Conservation (phyloP, 2,888 invertebrate species). For the Drosophila barbarae region DNA sequence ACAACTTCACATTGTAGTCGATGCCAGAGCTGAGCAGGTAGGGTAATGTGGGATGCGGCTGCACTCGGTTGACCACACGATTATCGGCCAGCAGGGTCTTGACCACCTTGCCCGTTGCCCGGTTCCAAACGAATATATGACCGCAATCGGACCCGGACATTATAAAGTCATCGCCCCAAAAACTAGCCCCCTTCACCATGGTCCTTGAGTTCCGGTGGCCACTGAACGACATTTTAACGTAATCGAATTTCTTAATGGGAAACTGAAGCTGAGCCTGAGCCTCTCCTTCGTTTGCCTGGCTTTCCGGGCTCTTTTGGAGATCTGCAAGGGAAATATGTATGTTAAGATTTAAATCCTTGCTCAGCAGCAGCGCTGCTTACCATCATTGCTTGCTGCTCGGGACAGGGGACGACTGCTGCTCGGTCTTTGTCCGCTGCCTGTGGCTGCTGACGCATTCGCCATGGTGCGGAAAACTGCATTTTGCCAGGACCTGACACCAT, state of each 20-base stretch:
- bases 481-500: constrained; percentile 9
- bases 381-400: constrained; percentile 1
- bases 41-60: constrained; percentile 89
- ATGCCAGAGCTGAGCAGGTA: constrained; percentile 91
- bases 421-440: neutral
- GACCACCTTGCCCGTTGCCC: constrained; percentile 84
- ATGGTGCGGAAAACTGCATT: constrained; percentile 11
- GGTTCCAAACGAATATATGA: constrained; percentile 91
- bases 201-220: constrained; percentile 90
- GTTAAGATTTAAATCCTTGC: neutral
- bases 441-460: neutral
- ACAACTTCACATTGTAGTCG: constrained; percentile 91
- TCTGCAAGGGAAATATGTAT: neutral
- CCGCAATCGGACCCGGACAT: constrained; percentile 95
- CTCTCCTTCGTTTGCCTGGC: neutral
- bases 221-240: constrained; percentile 85
- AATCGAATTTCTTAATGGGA: constrained; percentile 69
- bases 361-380: neutral
- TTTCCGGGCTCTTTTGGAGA: constrained; percentile 1
- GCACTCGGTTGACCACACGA: constrained; percentile 91
- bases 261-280: constrained; percentile 1
- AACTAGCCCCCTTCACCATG: constrained; percentile 92
- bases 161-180: constrained; percentile 90
- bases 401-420: neutral
- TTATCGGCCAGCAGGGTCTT: constrained; percentile 90